phyloP scores from a whole-genome alignment of 2,113 vertebrate genomes.

The Pomatorhinus ruficollis region DNA sequence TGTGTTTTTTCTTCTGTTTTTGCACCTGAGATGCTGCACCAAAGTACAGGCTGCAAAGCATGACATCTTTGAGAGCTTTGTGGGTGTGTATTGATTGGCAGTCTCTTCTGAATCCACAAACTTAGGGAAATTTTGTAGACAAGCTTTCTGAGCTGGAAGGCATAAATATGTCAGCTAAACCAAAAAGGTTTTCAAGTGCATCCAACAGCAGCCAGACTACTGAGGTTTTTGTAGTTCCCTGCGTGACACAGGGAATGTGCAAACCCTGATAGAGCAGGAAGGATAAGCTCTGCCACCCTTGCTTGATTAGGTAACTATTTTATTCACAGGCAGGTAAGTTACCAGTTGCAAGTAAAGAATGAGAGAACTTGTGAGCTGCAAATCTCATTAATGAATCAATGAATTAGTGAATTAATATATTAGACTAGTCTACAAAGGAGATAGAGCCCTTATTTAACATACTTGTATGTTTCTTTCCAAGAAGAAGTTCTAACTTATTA shows the following conservation, averaged over 20 bases:
- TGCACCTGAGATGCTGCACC: not conserved
- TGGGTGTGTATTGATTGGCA: no score
- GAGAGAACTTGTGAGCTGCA: not conserved
- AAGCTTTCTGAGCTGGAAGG: not conserved
- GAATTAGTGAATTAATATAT: not conserved
- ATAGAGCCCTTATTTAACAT: not conserved
- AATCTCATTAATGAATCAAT: not conserved
- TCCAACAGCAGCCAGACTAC: not conserved
- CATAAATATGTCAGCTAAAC: not conserved
- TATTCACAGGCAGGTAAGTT: rapidly evolving
- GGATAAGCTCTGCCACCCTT: not conserved
- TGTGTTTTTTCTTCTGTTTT: not conserved
- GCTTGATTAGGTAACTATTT: not conserved
- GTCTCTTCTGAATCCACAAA: not conserved
- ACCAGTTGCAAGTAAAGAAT: not conserved
- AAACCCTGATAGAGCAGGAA: rapidly evolving
- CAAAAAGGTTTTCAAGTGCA: not conserved
- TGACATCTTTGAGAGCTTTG: not conserved
- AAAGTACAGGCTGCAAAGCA: not conserved
- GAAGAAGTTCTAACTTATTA: not conserved
- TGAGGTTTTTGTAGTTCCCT: not conserved
- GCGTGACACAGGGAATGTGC: rapidly evolving
- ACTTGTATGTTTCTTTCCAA: not conserved
- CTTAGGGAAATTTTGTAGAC: not conserved
- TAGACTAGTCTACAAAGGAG: not conserved